Conservation (phyloP, 2,797 vertebrate species). For the Percopsis omiscomaycus region DNA sequence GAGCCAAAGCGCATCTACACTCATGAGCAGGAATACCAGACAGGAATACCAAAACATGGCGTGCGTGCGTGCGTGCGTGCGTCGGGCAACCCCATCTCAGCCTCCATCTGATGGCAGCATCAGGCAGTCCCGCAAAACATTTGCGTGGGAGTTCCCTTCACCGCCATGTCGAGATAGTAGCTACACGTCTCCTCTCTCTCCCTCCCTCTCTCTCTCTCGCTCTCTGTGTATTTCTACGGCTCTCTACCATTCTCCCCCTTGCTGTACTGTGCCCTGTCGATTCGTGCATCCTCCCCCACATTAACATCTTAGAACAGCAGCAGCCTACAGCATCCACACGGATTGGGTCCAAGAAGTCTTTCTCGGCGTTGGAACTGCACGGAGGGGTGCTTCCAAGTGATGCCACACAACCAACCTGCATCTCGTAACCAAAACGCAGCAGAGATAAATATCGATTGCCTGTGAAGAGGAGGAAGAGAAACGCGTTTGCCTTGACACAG, state of each 20-base stretch:
- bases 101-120: constrained; percentile 82
- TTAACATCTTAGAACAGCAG: constrained; percentile 65
- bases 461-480: constrained; percentile 49
- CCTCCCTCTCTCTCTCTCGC: constrained; percentile 35
- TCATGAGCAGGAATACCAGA: no score
- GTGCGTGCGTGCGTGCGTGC: background rate
- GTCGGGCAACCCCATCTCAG: constrained; percentile 73
- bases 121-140: constrained; percentile 79
- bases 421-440: constrained; percentile 61
- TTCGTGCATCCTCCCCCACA: constrained; percentile 68
- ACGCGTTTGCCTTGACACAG: constrained; percentile 65
- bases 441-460: constrained; percentile 51
- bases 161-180: constrained; percentile 75
- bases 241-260: constrained; percentile 39
- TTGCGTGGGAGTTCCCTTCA: constrained; percentile 86
- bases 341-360: constrained; percentile 70
- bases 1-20: no score
- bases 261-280: constrained; percentile 27
- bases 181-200: constrained; percentile 32
- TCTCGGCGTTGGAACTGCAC: constrained; percentile 72
- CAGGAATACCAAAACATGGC: no score
- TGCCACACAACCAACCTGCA: constrained; percentile 77
- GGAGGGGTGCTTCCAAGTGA: constrained; percentile 75
- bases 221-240: constrained; percentile 37
- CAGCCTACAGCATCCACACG: constrained; percentile 65